Evolutionary conservation across 2,797 vertebrate species (phyloP), one percentile per base, ranked within the genome.

Genomic region (Anabacerthia variegaticeps): DNA sequence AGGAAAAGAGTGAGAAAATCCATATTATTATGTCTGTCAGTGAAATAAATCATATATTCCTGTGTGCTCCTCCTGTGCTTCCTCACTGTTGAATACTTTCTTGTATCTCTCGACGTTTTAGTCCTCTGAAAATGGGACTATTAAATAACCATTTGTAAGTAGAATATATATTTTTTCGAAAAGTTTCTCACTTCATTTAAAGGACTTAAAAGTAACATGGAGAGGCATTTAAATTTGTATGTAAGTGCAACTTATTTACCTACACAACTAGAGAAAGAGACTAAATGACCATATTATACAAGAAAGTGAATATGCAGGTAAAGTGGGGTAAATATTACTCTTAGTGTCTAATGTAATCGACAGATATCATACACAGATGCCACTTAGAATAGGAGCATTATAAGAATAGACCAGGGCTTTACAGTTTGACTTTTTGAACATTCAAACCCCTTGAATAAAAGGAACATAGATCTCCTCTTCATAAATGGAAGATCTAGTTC

Each of bases 381-480:
- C 27, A 68, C 12, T 7, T 63, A 41, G 44, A 36, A 18, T 7
- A 55, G 7, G 26, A 4, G 2, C 4, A 59, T 46, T 36, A 69
- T 49, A 36, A 59, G 20, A 83, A 74, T 22, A 88, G 12, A n/a
- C 2, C 32, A 41, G 4, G 30, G 23, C 2, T 51, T 54, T 26
- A 19, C 10, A 28, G 49, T 51, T 51, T 69, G 6, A 51, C 5
- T 68, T 78, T 68, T 68, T 56, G 30, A 55, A 74, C 62, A 43
- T 8, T 58, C 44, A 56, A 28, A 86, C 14, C 3, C 17, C 9
- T 69, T 52, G 5, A 82, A 54, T 59, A 48, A 89, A 75, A 69
- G 4, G 6, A 22, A 48, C 1, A 6, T 24, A 12, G 10, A 52
- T 49, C 30, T 81, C n/a, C 2, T 0, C 2, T 34, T 69, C 8